A percentile compares a stretch with the other conserved stretches of the same genome.
phyloP scores from a whole-genome alignment of 1,140 invertebrate genomes.

The Eumaeus atala region DNA sequence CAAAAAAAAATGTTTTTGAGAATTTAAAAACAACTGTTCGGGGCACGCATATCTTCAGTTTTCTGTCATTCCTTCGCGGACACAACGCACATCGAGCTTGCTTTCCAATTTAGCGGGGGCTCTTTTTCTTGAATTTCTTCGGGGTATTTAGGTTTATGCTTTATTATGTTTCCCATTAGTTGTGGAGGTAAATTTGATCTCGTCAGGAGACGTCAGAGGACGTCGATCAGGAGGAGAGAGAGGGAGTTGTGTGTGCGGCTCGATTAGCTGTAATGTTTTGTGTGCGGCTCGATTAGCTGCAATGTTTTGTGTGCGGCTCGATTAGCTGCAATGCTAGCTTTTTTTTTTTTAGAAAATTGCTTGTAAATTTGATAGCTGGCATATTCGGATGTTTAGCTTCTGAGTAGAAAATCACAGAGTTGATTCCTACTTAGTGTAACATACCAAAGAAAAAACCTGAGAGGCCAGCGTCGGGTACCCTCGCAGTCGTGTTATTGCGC shows the following conservation, averaged over 20 bases:
- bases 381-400: neutral
- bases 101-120: constrained; percentile 21
- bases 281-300: too few relatives aligned
- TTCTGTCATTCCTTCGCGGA: constrained; percentile 21
- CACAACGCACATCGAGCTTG: constrained; percentile 22
- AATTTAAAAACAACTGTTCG: constrained; percentile 19
- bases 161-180: constrained; percentile 17
- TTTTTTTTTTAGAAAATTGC: neutral
- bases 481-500: constrained; percentile 8
- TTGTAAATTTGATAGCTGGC: constrained; percentile 9
- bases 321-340: constrained; percentile 1
- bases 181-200: constrained; percentile 12
- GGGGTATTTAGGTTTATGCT: constrained; percentile 17
- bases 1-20: too few relatives aligned
- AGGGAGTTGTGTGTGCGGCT: too few relatives aligned
- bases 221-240: too few relatives aligned
- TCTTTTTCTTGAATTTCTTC: constrained; percentile 10
- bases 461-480: constrained; percentile 16
- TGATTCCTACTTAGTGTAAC: constrained; percentile 14
- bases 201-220: too few relatives aligned
- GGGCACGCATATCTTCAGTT: constrained; percentile 22
- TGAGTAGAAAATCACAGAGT: constrained; percentile 1
- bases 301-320: neutral
- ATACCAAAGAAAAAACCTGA: constrained; percentile 20
- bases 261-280: too few relatives aligned